Evolutionary conservation across 2,888 invertebrate genomes (phyloP).

Genomic region (Scaptomyza tumidula): DNA sequence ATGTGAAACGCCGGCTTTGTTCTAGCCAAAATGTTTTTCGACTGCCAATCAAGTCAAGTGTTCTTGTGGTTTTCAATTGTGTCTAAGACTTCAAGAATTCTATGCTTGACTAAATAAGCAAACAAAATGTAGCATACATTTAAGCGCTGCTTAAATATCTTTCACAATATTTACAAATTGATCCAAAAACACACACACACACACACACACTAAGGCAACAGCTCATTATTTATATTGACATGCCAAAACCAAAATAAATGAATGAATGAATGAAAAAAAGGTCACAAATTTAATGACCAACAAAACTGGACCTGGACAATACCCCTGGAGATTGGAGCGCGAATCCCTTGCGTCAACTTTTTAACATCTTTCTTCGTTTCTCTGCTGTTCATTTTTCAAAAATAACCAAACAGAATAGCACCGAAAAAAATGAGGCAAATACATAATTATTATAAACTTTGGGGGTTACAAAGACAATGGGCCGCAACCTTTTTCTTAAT

Average conservation of each 20-base stretch:
- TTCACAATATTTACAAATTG: slow-evolving; percentile 52
- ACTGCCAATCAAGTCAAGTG: slow-evolving; percentile 32
- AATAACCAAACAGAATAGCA: slow-evolving; percentile 7
- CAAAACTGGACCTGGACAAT: slow-evolving; percentile 52
- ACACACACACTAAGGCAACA: slow-evolving; percentile 5
- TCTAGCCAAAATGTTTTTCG: slow-evolving; percentile 28
- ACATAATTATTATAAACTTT: slow-evolving; percentile 49
- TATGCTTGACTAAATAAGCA: slow-evolving; percentile 17
- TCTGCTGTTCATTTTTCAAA: slow-evolving; percentile 45
- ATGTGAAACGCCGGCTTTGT: slow-evolving; percentile 6
- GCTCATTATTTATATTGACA: slow-evolving; percentile 74
- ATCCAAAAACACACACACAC: slow-evolving; percentile 8
- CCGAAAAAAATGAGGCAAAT: slow-evolving; percentile 19
- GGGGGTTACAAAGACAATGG: slow-evolving; percentile 45
- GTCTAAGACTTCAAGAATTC: neutral
- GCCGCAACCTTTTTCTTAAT: slow-evolving; percentile 43
- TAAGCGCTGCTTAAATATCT: slow-evolving; percentile 22
- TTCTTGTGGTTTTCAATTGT: slow-evolving; percentile 3
- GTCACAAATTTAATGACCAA: slow-evolving; percentile 67
- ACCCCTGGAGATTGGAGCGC: slow-evolving; percentile 45
- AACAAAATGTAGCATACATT: slow-evolving; percentile 18
- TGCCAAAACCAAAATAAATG: slow-evolving; percentile 8
- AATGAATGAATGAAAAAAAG: slow-evolving; percentile 15
- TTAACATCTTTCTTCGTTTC: slow-evolving; percentile 25
- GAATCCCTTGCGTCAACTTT: slow-evolving; percentile 45